A percentile compares a stretch with the other conserved stretches of the same genome.
Evolutionary conservation across 2,888 invertebrate species (phyloP).

Genomic region (Hemithea aestivaria): DNA sequence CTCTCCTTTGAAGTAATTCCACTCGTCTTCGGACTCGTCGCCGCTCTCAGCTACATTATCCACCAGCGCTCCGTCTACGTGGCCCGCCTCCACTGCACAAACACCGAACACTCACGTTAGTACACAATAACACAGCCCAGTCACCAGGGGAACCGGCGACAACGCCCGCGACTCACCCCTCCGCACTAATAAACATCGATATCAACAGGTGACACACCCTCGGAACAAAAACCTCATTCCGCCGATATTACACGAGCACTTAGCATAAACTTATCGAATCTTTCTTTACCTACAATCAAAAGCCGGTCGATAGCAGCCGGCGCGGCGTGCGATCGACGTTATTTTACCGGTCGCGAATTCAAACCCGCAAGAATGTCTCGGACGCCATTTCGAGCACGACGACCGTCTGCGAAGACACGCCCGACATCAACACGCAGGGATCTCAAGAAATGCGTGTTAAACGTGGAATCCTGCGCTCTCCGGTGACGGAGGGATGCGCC

Average conservation of each 20-base stretch:
- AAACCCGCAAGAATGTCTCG: constrained; percentile 60
- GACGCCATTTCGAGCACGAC: constrained; percentile 70
- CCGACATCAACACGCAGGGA: constrained; percentile 37
- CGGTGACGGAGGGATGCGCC: constrained; percentile 65
- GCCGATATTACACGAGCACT: constrained; percentile 16
- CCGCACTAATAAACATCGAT: constrained; percentile 14
- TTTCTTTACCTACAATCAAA: constrained; percentile 28
- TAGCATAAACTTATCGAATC: constrained; percentile 4
- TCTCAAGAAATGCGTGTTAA: constrained; percentile 39
- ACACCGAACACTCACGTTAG: constrained; percentile 37
- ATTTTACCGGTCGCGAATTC: constrained; percentile 73
- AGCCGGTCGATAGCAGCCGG: constrained; percentile 38
- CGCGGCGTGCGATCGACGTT: constrained; percentile 34
- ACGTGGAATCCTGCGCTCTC: constrained; percentile 55
- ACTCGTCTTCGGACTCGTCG: constrained; percentile 92
- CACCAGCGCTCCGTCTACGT: constrained; percentile 75
- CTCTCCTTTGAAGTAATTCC: constrained; percentile 89
- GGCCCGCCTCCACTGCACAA: constrained; percentile 67
- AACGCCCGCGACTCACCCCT: constrained; percentile 5
- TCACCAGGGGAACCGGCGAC: constrained; percentile 37
- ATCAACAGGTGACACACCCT: constrained; percentile 76
- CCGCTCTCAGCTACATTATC: constrained; percentile 88
- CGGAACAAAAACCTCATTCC: constrained; percentile 30
- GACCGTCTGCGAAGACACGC: constrained; percentile 58
- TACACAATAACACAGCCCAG: constrained; percentile 19